Base-by-base conservation (phyloP, 1,140 invertebrate genomes). In the Anastrepha ludens region DNA sequence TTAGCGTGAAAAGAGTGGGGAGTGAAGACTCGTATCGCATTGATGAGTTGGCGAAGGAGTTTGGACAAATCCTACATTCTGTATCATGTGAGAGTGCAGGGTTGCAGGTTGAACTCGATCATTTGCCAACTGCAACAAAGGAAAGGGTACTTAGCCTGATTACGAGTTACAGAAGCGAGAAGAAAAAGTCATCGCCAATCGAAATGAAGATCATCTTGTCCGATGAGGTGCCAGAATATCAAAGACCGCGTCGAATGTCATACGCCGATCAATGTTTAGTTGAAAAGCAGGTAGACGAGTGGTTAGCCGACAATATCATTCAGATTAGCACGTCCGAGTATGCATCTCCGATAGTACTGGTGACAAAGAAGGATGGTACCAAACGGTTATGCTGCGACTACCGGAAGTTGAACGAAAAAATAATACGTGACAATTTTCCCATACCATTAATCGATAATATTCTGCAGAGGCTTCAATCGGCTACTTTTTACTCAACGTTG, bases 401-500 rank as follows among this genome's bases (percentile, higher is more conserved):
- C 86, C 60, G 90, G 50, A 60, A 85, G 11, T 74, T 91, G 64
- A 91, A 91, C 88, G 64, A 50, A 15, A 74, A 87, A 44, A 29
- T 87, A 44, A 85, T 87, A 29, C 13, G 47, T 9, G 70, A 50
- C 85, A 88, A 86, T 5, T 90, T 90, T 62, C 90, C 90, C 5
- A 89, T 91, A 3, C 88, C 90, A 8, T 44, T 91, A 60, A 90
- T 91, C 0, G 89, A 88, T 39, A 88, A 91, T 29, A 59, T 86
- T 20, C 11, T 86, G 5, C 20, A 86, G 9, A 86, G n/a, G 47
- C 41, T 86, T 39, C 86, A 86, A 64, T n/a, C 39, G 5, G 17
- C 20, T 5, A 59, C 89, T 94, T 89, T 89, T 62, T 95, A 94
- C 86, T 89, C 90, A 0, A 90, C 91, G 0, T 88, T 95, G 0